These are phyloP conservation scores for Poecilia latipinna DNA, from an alignment of 2,113 vertebrate genomes.

Conservation along the genomic window DNA sequence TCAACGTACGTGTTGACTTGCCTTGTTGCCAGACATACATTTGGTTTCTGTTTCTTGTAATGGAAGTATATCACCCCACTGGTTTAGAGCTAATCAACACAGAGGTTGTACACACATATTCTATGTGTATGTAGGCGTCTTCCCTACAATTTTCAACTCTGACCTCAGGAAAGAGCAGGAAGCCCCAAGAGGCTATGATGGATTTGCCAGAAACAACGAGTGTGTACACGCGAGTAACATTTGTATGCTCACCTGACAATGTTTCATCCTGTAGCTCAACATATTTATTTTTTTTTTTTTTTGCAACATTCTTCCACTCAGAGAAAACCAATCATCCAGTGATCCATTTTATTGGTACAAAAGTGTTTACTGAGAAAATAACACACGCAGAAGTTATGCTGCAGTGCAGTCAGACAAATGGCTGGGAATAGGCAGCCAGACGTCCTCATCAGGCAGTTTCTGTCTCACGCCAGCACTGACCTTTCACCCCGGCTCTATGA, in stretches of 20 bases:
- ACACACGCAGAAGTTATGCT: constrained; percentile 10
- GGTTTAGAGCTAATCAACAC: constrained; percentile 55
- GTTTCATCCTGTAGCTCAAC: constrained; percentile 62
- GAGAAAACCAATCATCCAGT: constrained; percentile 34
- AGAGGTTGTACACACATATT: constrained; percentile 9
- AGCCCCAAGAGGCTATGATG: constrained; percentile 63
- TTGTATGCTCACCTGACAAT: constrained; percentile 63
- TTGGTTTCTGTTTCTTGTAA: constrained; percentile 71
- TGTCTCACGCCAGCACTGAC: constrained; percentile 61
- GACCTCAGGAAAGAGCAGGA: constrained; percentile 64
- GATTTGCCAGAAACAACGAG: constrained; percentile 64
- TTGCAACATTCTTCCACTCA: constrained; percentile 66
- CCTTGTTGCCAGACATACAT: constrained; percentile 66
- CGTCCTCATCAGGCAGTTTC: constrained; percentile 57
- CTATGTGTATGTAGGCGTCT: constrained; percentile 36
- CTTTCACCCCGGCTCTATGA: constrained; percentile 62
- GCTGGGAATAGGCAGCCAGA: constrained; percentile 59
- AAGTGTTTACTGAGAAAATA: constrained; percentile 76
- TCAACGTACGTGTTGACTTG: constrained; percentile 62
- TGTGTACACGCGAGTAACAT: constrained; percentile 28
- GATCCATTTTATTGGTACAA: constrained; percentile 15
- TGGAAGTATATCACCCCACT: constrained; percentile 56
- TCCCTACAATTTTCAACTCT: constrained; percentile 56
- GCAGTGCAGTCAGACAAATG: constrained; percentile 23
- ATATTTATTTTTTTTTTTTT: constrained; percentile 68